These are phyloP conservation scores for Diachasmimorpha longicaudata DNA, from an alignment of 1,140 invertebrate genomes.

Conservation along the genomic window DNA sequence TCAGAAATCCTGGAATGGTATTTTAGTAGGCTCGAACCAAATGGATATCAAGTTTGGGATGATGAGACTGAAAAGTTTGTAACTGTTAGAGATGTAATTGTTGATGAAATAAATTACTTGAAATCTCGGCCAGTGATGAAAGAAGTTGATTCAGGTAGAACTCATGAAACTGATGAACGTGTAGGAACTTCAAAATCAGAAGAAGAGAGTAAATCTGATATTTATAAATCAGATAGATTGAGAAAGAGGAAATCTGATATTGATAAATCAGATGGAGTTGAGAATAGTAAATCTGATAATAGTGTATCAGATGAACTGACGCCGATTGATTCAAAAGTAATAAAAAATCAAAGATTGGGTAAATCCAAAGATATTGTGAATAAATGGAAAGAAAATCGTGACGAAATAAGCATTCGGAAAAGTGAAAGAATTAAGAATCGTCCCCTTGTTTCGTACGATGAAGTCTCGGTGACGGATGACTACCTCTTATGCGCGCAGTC, in stretches of 20 bases:
- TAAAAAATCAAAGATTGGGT: too few relatives aligned
- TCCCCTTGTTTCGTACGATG: too few relatives aligned
- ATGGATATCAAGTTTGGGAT: conserved; percentile 57
- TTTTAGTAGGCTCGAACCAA: conserved; percentile 54
- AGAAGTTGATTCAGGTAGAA: neutral
- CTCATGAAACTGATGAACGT: neutral
- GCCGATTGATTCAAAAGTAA: too few relatives aligned
- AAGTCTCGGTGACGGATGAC: too few relatives aligned
- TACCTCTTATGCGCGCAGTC: too few relatives aligned
- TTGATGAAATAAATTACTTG: conserved; percentile 52
- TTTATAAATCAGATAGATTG: too few relatives aligned
- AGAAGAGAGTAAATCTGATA: neutral
- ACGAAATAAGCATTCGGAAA: too few relatives aligned
- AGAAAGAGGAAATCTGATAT: too few relatives aligned
- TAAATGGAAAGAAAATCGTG: too few relatives aligned
- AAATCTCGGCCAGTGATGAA: conserved; percentile 36
- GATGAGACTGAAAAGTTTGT: conserved; percentile 43
- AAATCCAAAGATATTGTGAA: too few relatives aligned
- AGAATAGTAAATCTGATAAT: neutral
- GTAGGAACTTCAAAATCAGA: neutral
- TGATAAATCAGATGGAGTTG: too few relatives aligned
- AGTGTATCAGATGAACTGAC: neutral
- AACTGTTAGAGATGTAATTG: conserved; percentile 51
- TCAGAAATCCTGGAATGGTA: conserved; percentile 49
- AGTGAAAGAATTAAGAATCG: too few relatives aligned